Base-by-base conservation (phyloP, 2,113 vertebrate genomes). In the Rhinogobius similis region DNA sequence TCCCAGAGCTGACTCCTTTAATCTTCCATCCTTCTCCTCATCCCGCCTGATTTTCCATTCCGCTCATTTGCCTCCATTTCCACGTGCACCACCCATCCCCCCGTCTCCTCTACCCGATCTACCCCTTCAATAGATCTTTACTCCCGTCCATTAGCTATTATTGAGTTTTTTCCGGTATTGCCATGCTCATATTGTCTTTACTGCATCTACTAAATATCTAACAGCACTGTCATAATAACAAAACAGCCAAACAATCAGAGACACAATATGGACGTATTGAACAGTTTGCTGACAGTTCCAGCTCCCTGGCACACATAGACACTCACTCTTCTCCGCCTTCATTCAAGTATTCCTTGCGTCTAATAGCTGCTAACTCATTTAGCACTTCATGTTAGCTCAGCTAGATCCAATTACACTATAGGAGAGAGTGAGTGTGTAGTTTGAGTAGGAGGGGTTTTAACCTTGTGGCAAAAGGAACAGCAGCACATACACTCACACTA, bases 281-380 rank as follows among this genome's bases (percentile, higher is more conserved):
- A 62, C 26, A 62, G 62, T 50, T 44, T 67, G 10, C 29, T 55
- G 20, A 65, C 3, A 58, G 53, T 12, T 29, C 58, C 29, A n/a
- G 58, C 16, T 64, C 5, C 38, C 53, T 26, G 4, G 13, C 21
- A 48, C 38, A 68, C 66, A 68, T 50, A 69, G 55, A 78, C 62
- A 52, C 21, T 32, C 43, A 74, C 23, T 44, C 48, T 69, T 29
- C 79, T 81, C 84, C 84, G 67, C 64, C 16, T 76, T 83, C 66
- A 61, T 70, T 84, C 68, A 50, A 78, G 63, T 79, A 72, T 79
- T 83, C 38, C 79, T 78, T 77, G 78, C 82, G 62, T 82, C 70
- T 85, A 88, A 86, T 80, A 84, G 80, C 78, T 77, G 75, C 69
- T 87, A 88, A 88, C 73, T 85, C 86, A 81, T 86, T 91, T 89